phyloP scores from a whole-genome alignment of 2,113 vertebrate genomes.

The Boulengeromyrus knoepffleri region DNA sequence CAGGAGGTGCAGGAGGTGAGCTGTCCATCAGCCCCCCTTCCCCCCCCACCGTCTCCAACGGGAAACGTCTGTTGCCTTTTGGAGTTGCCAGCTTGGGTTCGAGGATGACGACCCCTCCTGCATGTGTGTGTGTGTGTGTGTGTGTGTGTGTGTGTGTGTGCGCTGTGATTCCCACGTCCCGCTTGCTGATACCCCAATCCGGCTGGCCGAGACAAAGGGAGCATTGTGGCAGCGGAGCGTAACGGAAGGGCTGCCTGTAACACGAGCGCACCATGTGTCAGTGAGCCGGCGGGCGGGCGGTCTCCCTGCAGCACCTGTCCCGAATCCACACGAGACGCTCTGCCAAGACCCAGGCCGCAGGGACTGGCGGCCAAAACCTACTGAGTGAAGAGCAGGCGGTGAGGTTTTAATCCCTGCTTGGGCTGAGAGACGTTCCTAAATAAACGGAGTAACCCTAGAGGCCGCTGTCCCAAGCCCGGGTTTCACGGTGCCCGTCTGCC shows the following conservation, averaged over 20 bases:
- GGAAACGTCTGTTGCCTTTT: background rate
- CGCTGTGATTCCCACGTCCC: background rate
- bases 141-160: background rate
- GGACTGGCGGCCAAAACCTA: background rate
- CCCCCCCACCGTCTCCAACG: background rate
- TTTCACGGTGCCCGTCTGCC: background rate
- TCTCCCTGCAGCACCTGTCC: conserved; percentile 3
- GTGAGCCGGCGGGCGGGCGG: background rate
- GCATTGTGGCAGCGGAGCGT: background rate
- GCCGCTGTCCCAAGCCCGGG: background rate
- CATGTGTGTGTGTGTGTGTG: background rate
- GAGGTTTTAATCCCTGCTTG: background rate
- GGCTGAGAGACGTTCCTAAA: conserved; percentile 8
- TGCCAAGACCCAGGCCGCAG: background rate
- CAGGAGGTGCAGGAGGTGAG: background rate
- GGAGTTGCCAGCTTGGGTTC: background rate
- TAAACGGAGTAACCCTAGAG: background rate
- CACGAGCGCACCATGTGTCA: background rate
- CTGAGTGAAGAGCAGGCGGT: background rate
- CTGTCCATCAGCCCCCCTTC: background rate
- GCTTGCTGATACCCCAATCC: background rate
- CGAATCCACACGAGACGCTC: background rate
- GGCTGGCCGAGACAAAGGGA: background rate
- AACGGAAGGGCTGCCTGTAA: conserved; percentile 4
- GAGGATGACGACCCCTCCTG: background rate